Base-by-base conservation (phyloP, 2,888 invertebrate genomes). In the Scaptomyza reducta region DNA sequence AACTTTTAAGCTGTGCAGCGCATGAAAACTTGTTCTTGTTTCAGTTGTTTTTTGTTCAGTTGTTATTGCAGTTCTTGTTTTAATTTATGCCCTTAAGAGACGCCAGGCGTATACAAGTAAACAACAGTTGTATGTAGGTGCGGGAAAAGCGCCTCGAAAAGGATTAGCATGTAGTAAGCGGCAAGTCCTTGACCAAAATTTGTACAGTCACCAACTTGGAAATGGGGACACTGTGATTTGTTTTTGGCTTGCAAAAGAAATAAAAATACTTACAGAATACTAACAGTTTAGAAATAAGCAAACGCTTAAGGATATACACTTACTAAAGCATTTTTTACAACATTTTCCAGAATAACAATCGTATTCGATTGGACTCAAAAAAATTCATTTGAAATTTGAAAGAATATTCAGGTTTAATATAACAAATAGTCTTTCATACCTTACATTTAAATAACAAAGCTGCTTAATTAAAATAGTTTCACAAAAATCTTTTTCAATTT, bases 171-270 rank as follows among this genome's bases (percentile, higher is more conserved):
- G 68, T 61, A 59, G 78, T 61, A 68, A 60, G 63, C 45, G 44
- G 55, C 59, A 47, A 78, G 79, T 82, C 82, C 79, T 79, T 79
- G 79, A 82, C 79, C 79, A 82, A 63, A 76, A 82, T 78, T 63
- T 63, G 61, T 64, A 56, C 53, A 64, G 46, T 42, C 46, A 42
- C 40, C 64, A 57, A 69, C 60, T 45, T 53, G 18, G 57, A 60
- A 74, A 77, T 58, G 49, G 55, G 61, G 16, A 58, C 70, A 44
- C 60, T 51, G 38, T 6, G 54, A 45, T 50, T 68, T 57, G 61
- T 46, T 68, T 57, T 47, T 33, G 27, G 18, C 18, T 27, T 40
- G 11, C 25, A 38, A 18, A 53, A 50, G 41, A 58, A 46, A 33
- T n/a, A 50, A 41, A 33, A 54, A 41, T 16, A 49, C 41, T 40